phyloP scores from a whole-genome alignment of 92 coral and sea anemone species.

The Parazoanthus darwini region DNA sequence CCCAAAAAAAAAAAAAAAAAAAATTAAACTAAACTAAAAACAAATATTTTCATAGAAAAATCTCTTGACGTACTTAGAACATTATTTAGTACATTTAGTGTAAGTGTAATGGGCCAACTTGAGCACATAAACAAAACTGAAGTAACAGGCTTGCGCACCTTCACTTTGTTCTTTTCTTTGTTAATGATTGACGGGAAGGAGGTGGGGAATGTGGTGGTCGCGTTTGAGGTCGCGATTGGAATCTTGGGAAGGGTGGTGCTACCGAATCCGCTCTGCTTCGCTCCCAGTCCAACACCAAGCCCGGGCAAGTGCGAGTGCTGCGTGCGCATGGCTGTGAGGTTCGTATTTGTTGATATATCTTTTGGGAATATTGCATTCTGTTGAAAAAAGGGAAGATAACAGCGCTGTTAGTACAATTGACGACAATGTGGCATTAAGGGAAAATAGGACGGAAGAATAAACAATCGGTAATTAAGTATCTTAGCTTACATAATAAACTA shows the following conservation, averaged over 20 bases:
- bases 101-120: too few relatives aligned
- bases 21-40: too few relatives aligned
- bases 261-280: slow-evolving; percentile 63
- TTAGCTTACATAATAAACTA: too few relatives aligned
- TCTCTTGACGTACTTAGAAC: too few relatives aligned
- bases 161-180: slow-evolving; percentile 84
- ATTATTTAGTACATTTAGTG: too few relatives aligned
- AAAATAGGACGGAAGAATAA: background rate
- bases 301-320: slow-evolving; percentile 64
- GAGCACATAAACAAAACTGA: too few relatives aligned
- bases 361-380: slow-evolving; percentile 59
- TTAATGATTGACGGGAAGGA: slow-evolving; percentile 83
- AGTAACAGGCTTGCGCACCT: slow-evolving; percentile 39
- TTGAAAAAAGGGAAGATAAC: background rate
- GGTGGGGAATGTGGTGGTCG: slow-evolving; percentile 86
- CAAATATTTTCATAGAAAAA: too few relatives aligned
- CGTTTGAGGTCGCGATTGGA: slow-evolving; percentile 79
- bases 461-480: too few relatives aligned
- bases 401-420: background rate
- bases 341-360: slow-evolving; percentile 55
- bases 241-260: slow-evolving; percentile 82
- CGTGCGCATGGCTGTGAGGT: slow-evolving; percentile 43
- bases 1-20: too few relatives aligned
- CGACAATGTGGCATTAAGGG: too few relatives aligned
- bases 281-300: slow-evolving; percentile 57